phyloP scores from a whole-genome alignment of 2,113 vertebrate genomes.

The Turdus rufiventris region DNA sequence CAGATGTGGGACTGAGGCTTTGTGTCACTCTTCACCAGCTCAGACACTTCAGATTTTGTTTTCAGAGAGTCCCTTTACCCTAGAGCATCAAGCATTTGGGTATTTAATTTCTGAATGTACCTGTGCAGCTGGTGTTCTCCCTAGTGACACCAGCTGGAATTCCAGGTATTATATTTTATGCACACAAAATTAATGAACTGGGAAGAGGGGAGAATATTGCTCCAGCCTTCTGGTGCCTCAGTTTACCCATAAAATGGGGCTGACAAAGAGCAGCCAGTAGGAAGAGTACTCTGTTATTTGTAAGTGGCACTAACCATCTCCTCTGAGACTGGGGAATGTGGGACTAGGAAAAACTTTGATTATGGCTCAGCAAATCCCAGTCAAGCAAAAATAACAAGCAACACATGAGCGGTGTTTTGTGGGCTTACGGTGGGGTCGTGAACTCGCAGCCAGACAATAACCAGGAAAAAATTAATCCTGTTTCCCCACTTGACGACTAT shows the following conservation, averaged over 20 bases:
- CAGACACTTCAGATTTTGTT: background rate
- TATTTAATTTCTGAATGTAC: background rate
- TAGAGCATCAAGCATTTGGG: accelerated
- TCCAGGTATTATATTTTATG: background rate
- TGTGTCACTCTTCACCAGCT: background rate
- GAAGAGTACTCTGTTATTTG: background rate
- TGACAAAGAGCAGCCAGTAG: background rate
- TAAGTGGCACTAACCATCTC: background rate
- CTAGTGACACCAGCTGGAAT: background rate
- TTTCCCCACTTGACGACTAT: background rate
- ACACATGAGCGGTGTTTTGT: constrained; percentile 16
- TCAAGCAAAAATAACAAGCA: constrained; percentile 54
- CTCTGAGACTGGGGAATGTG: background rate
- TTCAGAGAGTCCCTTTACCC: background rate
- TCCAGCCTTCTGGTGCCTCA: background rate
- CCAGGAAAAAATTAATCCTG: constrained; percentile 29
- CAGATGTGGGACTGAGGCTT: background rate
- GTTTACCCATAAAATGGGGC: background rate
- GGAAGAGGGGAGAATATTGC: background rate
- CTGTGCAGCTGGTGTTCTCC: background rate
- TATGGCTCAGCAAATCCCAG: constrained; percentile 34
- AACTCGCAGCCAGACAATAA: constrained; percentile 19
- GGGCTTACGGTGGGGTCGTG: background rate
- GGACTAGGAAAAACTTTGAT: constrained; percentile 48
- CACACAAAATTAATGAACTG: background rate